Evolutionary conservation across 2,113 vertebrate genomes (phyloP), one percentile per base, ranked within the genome.

Genomic region (Canis aureus): DNA sequence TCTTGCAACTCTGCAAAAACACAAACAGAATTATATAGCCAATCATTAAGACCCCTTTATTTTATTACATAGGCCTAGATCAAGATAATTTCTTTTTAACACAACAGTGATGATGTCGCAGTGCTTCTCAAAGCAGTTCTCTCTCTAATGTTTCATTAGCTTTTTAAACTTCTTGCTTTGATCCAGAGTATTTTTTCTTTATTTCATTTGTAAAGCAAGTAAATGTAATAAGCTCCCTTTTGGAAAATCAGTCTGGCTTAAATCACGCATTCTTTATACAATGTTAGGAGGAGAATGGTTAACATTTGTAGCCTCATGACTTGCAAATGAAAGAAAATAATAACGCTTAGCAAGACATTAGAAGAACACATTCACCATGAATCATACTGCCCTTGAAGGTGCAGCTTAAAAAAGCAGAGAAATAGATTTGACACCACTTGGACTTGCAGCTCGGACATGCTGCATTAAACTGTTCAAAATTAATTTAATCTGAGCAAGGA

Each of bases 381-480:
- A 99, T 99, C 98, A 98, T 95, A 98, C 98, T 99, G 99, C 98
- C 99, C 99, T 99, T 99, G 99, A 99, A 98, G 98, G 98, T 98
- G 98, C 98, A 98, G 98, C 98, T 99, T 99, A 99, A 99, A 99
- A 99, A 99, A 99, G 98, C 99, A 99, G 98, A 98, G 99, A 99
- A 99, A 99, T 99, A 99, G 98, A 99, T 99, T 99, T 99, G 99
- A 99, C 98, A 99, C 98, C 98, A 99, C 98, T 99, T 99, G 99
- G 99, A 99, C 99, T 99, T 98, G 98, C 98, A 98, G 98, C 98
- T 99, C 35, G 98, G 99, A 99, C 98, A 99, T 99, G 98, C 98
- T 99, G 99, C 98, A 99, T 99, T 99, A 99, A 99, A 99, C 98
- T 99, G 98, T 99, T 99, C 98, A 99, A 99, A 99, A 99, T 99